These are phyloP conservation scores for Anarhynchus alexandrinus DNA, from an alignment of 2,113 vertebrate genomes.

Conservation along the genomic window DNA sequence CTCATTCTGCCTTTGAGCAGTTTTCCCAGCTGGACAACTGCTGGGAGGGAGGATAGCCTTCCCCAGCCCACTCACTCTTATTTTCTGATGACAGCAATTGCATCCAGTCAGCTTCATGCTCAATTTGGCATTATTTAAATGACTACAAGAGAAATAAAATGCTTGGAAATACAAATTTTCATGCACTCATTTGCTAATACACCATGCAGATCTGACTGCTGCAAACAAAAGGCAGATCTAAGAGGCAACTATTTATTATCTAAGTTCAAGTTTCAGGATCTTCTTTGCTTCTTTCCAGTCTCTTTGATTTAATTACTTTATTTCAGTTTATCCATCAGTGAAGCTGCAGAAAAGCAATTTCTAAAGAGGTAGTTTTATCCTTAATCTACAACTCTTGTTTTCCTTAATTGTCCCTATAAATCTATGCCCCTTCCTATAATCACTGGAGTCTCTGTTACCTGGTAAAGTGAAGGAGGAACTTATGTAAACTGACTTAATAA, in stretches of 20 bases:
- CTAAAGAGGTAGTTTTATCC: not conserved
- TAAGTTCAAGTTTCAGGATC: not conserved
- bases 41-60: not conserved
- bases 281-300: not conserved
- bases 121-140: slow-evolving; percentile 55
- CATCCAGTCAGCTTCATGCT: slow-evolving; percentile 22
- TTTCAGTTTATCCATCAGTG: not conserved
- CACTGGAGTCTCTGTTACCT: not conserved
- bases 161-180: not conserved
- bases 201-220: not conserved
- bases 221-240: slow-evolving; percentile 6
- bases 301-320: not conserved
- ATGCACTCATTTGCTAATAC: not conserved
- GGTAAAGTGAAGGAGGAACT: not conserved
- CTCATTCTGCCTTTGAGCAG: not conserved
- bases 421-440: not conserved
- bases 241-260: not conserved
- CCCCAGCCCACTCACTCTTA: not conserved
- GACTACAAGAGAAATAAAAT: slow-evolving; percentile 10
- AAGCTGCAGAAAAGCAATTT: not conserved
- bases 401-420: not conserved
- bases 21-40: not conserved
- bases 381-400: not conserved
- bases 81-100: not conserved
- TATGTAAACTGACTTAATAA: not conserved